A percentile compares a stretch with the other conserved stretches of the same genome.
These are phyloP conservation scores for Argyrosomus regius DNA, from an alignment of 2,797 vertebrate genomes.

Conservation along the genomic window DNA sequence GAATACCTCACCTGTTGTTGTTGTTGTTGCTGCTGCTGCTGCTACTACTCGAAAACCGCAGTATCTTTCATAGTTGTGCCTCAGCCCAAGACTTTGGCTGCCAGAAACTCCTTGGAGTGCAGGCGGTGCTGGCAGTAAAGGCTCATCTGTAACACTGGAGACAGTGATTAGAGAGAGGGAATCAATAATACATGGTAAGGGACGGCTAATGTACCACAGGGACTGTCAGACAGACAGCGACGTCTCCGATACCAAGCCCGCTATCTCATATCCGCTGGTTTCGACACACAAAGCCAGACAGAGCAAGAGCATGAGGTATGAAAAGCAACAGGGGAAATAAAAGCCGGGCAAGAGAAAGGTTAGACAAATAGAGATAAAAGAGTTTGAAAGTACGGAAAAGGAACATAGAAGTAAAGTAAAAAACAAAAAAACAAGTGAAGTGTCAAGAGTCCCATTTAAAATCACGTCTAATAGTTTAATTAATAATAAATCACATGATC, in stretches of 20 bases:
- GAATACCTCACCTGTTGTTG: constrained; percentile 46
- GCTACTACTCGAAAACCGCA: constrained; percentile 7
- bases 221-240: constrained; percentile 76
- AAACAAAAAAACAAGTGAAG: constrained; percentile 5
- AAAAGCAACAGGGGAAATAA: constrained; percentile 77
- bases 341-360: constrained; percentile 61
- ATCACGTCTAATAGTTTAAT: constrained; percentile 49
- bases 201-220: constrained; percentile 86
- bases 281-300: constrained; percentile 63
- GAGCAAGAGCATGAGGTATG: constrained; percentile 50
- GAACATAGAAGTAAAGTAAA: not conserved
- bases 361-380: constrained; percentile 62
- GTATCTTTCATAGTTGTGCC: constrained; percentile 35
- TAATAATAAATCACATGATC: constrained; percentile 53
- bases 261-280: constrained; percentile 74
- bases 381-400: constrained; percentile 42
- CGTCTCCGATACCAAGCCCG: constrained; percentile 67
- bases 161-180: constrained; percentile 82
- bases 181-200: constrained; percentile 89
- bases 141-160: constrained; percentile 80
- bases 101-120: constrained; percentile 64
- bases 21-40: not conserved
- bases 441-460: constrained; percentile 30
- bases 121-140: constrained; percentile 70
- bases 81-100: constrained; percentile 44